These are phyloP conservation scores for Myioborus miniatus DNA, from an alignment of 2,797 vertebrate genomes.

Conservation along the genomic window DNA sequence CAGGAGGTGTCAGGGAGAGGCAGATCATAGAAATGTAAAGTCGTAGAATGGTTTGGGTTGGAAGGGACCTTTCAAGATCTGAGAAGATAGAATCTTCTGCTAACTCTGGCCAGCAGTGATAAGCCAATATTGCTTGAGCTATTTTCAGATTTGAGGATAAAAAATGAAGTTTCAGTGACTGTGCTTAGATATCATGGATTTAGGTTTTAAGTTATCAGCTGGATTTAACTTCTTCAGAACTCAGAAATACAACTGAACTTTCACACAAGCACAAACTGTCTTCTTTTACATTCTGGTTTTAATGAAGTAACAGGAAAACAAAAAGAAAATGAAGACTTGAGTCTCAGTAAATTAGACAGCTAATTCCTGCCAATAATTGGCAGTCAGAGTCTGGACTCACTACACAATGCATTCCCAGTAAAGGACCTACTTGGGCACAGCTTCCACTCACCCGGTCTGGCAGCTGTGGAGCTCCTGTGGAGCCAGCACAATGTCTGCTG, in stretches of 20 bases:
- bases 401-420: neutral
- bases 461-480: fast-evolving
- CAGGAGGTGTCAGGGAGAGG: neutral
- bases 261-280: neutral
- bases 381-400: neutral
- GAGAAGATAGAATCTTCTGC: neutral
- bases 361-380: neutral
- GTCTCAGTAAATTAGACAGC: neutral
- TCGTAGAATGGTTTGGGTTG: neutral
- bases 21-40: neutral
- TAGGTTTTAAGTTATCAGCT: neutral
- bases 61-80: neutral
- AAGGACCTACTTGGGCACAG: neutral
- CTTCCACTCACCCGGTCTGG: fast-evolving
- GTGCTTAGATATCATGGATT: neutral
- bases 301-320: neutral
- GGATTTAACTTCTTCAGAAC: constrained; percentile 1
- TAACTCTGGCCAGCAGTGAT: neutral
- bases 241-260: neutral
- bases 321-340: neutral
- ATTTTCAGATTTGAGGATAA: neutral
- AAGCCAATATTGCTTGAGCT: neutral
- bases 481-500: neutral
- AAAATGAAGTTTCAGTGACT: neutral
- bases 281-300: neutral